These are phyloP conservation scores for Chrysomela aeneicollis DNA, from an alignment of 2,888 invertebrate genomes.

Conservation along the genomic window DNA sequence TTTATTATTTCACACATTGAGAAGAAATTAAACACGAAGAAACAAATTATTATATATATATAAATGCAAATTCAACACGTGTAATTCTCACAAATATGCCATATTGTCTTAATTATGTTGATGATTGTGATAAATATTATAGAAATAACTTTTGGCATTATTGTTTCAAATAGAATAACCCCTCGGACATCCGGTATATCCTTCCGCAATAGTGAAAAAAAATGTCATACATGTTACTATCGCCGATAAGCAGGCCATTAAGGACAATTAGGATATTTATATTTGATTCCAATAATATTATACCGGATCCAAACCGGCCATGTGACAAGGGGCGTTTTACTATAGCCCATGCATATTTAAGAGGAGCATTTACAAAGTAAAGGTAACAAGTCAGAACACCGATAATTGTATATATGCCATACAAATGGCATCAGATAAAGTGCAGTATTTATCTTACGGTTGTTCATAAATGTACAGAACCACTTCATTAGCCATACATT, in stretches of 20 bases:
- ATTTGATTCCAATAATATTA: slow-evolving; percentile 25
- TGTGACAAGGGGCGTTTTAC: neutral
- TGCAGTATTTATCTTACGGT: slow-evolving; percentile 34
- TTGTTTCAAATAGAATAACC: too few species aligned
- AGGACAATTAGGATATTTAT: slow-evolving; percentile 29
- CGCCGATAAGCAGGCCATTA: slow-evolving; percentile 23
- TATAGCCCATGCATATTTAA: slow-evolving; percentile 17
- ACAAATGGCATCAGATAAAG: slow-evolving; percentile 34
- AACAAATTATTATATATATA: too few species aligned
- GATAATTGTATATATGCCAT: slow-evolving; percentile 11
- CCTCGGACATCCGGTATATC: too few species aligned
- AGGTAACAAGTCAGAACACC: slow-evolving; percentile 17
- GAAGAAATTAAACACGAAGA: too few species aligned
- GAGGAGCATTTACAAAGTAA: slow-evolving; percentile 20
- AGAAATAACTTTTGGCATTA: too few species aligned
- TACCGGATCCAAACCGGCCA: slow-evolving; percentile 26
- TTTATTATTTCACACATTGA: too few species aligned
- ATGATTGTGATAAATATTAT: too few species aligned
- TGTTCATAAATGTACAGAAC: slow-evolving; percentile 35
- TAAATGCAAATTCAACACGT: too few species aligned
- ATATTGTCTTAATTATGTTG: too few species aligned
- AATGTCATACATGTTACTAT: neutral
- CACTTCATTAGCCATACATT: slow-evolving; percentile 45
- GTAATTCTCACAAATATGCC: too few species aligned
- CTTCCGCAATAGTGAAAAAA: neutral